Base-by-base conservation (phyloP, 1,140 invertebrate species). In the Solenopsis fugax region DNA sequence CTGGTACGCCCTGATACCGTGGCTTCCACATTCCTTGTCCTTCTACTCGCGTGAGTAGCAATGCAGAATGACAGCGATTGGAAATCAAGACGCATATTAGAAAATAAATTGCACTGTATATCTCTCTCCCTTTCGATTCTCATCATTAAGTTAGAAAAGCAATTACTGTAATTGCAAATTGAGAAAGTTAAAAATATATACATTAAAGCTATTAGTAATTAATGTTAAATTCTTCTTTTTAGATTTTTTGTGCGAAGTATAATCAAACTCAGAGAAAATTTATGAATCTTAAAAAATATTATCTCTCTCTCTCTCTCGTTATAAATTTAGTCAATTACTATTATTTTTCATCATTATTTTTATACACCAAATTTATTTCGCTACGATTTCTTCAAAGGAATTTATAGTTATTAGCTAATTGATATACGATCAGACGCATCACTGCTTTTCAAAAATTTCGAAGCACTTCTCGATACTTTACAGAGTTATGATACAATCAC, bases 401-500 rank as follows among this genome's bases (percentile, higher is more conserved):
- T 73, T 73, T 73, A 18, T 73, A 34, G 4, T 21, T 56, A 7
- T 73, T 6, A 6, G 56, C 58, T 56, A 41, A 75, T 58, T 18
- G n/a, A 58, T 71, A 4, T 37, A 45, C 10, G n/a, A 67, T 69
- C 52, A 16, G n/a, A 41, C 56, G n/a, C n/a, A 37, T 4, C 34
- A 16, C 12, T 75, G 18, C n/a, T 75, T 6, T 58, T 58, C 12
- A 58, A 73, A 56, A 52, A 9, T 34, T 56, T 75, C n/a, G 72
- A 54, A 21, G 48, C 75, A 76, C 56, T 56, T 71, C 29, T 45
- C 73, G 85, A 62, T 10, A 16, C 86, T 72, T 18, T 37, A 6
- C 69, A n/a, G 21, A 73, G 10, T 67, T 86, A 34, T 12, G 75
- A 80, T 67, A 41, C 58, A 54, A 21, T 48, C 82, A 50, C 34